Conservation (phyloP, 2,888 invertebrate species). For the Cynaeus angustus region DNA sequence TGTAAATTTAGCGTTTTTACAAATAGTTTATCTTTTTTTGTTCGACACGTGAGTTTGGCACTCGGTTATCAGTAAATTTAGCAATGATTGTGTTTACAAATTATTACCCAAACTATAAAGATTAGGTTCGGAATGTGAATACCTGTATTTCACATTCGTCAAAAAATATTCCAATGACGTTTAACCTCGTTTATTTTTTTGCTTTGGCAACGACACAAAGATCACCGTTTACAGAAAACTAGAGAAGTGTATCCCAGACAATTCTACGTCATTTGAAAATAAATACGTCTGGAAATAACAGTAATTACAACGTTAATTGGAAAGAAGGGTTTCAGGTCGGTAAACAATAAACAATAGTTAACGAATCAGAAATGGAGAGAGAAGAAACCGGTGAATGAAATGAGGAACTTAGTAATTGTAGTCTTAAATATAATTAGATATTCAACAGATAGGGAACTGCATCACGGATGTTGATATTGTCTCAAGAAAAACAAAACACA, state of each 20-base stretch:
- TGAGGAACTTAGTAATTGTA: not conserved
- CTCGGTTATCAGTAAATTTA: not conserved
- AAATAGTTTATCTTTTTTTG: not conserved
- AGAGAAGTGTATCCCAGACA: not conserved
- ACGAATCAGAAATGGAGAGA: not conserved
- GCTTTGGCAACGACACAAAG: slow-evolving; percentile 37
- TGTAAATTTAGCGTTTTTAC: not conserved
- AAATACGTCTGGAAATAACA: slow-evolving; percentile 1
- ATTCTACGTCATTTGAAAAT: not conserved
- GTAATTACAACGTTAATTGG: not conserved
- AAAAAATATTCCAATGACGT: slow-evolving; percentile 36
- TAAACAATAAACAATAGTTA: slow-evolving; percentile 4
- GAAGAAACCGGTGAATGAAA: slow-evolving; percentile 1
- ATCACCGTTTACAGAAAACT: slow-evolving; percentile 11
- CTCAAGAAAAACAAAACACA: not conserved
- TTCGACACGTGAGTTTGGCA: not conserved
- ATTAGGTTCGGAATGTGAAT: not conserved
- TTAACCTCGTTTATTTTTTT: slow-evolving; percentile 40
- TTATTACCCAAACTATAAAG: not conserved
- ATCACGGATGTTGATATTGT: slow-evolving; percentile 1
- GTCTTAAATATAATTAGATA: not conserved
- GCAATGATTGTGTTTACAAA: not conserved
- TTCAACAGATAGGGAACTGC: not conserved
- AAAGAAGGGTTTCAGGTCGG: slow-evolving; percentile 4
- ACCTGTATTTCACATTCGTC: slow-evolving; percentile 15